phyloP scores from a whole-genome alignment of 1,140 invertebrate species.

The Hyphantria cunea region DNA sequence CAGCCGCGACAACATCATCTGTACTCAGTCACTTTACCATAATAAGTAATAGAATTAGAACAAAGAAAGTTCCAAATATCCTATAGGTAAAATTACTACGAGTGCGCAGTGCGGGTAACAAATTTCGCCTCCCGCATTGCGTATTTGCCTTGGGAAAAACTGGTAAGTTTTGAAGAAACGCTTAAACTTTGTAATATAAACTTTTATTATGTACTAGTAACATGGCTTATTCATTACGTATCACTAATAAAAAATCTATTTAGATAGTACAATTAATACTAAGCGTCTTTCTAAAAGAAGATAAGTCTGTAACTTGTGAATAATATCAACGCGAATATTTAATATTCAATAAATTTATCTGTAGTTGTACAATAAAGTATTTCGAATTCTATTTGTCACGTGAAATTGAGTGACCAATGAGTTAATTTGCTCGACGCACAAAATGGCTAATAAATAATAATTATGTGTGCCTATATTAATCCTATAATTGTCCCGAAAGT shows the following conservation, averaged over 20 bases:
- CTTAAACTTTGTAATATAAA: not conserved
- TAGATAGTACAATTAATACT: no score
- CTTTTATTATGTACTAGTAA: not conserved
- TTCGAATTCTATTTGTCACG: no score
- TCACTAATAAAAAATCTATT: not conserved
- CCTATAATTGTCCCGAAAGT: slow-evolving; percentile 17
- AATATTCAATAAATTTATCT: no score
- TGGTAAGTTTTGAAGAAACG: not conserved
- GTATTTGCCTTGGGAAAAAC: not conserved
- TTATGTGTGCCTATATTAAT: slow-evolving; percentile 23
- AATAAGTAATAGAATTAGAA: not conserved
- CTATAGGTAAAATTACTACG: not conserved
- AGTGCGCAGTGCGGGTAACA: slow-evolving; percentile 18
- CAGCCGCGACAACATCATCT: no score
- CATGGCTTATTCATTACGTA: not conserved
- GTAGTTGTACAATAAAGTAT: no score
- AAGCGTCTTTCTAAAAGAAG: no score
- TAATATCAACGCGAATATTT: no score
- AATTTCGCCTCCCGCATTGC: slow-evolving; percentile 18
- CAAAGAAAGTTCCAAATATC: slow-evolving; percentile 1
- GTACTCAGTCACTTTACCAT: no score
- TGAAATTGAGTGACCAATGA: no score
- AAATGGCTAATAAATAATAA: not conserved
- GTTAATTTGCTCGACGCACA: no score
- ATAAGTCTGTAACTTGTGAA: no score